A percentile compares a stretch with the other conserved stretches of the same genome.
phyloP scores from a whole-genome alignment of 2,797 vertebrate species.

The Sebastes itinus region DNA sequence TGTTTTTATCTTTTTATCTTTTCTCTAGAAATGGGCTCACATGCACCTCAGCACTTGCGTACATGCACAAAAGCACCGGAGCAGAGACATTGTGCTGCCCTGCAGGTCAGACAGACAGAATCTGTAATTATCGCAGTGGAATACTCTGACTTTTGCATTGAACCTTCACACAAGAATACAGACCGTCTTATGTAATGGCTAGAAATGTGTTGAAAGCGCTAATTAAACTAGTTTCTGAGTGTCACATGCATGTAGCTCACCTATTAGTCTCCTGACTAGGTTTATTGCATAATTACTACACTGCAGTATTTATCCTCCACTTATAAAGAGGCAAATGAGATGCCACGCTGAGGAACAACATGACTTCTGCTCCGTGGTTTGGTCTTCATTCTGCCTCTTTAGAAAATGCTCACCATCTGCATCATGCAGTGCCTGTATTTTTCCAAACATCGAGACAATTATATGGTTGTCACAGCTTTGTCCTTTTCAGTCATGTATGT shows the following conservation, averaged over 20 bases:
- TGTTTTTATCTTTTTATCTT: background rate
- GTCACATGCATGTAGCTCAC: slow-evolving; percentile 29
- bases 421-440: background rate
- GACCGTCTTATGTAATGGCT: slow-evolving; percentile 33
- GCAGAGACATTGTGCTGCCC: slow-evolving; percentile 38
- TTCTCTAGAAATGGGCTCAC: slow-evolving; percentile 3
- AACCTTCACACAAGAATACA: slow-evolving; percentile 41
- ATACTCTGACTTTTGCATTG: slow-evolving; percentile 48
- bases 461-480: no score
- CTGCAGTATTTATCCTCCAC: slow-evolving; percentile 3
- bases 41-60: slow-evolving; percentile 9
- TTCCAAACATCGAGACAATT: background rate
- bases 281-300: slow-evolving; percentile 15
- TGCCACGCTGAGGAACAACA: background rate
- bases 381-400: background rate
- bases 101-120: slow-evolving; percentile 51
- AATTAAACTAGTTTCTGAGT: slow-evolving; percentile 44
- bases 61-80: slow-evolving; percentile 35
- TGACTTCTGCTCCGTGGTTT: background rate
- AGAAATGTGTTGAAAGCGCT: slow-evolving; percentile 28
- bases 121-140: slow-evolving; percentile 65
- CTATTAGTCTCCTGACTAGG: slow-evolving; percentile 16
- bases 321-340: slow-evolving; percentile 35
- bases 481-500: background rate
- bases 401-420: background rate